Conservation (phyloP, 2,888 invertebrate genomes). For the Aphelenchoides bicaudatus region DNA sequence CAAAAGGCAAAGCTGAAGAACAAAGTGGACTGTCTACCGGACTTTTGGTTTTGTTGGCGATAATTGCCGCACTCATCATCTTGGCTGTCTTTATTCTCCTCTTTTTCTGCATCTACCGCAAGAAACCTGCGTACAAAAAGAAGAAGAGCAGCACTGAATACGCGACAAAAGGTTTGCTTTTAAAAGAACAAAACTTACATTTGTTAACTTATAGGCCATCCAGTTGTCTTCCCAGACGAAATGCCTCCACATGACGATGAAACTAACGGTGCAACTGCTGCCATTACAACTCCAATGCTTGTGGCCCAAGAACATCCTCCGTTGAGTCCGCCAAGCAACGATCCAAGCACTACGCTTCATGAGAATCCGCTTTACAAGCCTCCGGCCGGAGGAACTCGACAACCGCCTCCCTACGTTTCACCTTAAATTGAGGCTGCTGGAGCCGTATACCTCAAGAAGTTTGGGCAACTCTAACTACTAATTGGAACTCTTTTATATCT, state of each 20-base stretch:
- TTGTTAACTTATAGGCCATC: conserved; percentile 65
- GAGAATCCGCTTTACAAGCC: conserved; percentile 78
- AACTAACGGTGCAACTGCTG: conserved; percentile 27
- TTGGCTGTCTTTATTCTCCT: conserved; percentile 72
- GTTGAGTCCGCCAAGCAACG: conserved; percentile 69
- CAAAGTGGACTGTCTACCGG: conserved; percentile 73
- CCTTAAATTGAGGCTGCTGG: conserved; percentile 74
- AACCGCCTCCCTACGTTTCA: conserved; percentile 20
- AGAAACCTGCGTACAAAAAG: conserved; percentile 22
- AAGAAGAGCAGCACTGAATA: conserved; percentile 30
- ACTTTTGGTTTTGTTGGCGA: conserved; percentile 76
- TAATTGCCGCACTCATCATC: conserved; percentile 76
- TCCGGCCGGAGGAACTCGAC: conserved; percentile 67
- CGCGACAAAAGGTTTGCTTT: conserved; percentile 34
- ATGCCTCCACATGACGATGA: conserved; percentile 72
- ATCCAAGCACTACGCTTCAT: conserved; percentile 58
- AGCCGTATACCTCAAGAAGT: conserved; percentile 92
- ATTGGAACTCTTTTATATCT: no score
- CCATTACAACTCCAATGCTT: conserved; percentile 81
- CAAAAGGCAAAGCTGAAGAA: conserved; percentile 47
- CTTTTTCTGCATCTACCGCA: conserved; percentile 42
- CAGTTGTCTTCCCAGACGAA: conserved; percentile 90
- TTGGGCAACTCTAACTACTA: no score
- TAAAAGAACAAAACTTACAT: neutral
- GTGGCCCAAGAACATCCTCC: conserved; percentile 92